Evolutionary conservation across 2,113 vertebrate genomes (phyloP), one percentile per base, ranked within the genome.

Genomic region (Monarcha castaneiventris): DNA sequence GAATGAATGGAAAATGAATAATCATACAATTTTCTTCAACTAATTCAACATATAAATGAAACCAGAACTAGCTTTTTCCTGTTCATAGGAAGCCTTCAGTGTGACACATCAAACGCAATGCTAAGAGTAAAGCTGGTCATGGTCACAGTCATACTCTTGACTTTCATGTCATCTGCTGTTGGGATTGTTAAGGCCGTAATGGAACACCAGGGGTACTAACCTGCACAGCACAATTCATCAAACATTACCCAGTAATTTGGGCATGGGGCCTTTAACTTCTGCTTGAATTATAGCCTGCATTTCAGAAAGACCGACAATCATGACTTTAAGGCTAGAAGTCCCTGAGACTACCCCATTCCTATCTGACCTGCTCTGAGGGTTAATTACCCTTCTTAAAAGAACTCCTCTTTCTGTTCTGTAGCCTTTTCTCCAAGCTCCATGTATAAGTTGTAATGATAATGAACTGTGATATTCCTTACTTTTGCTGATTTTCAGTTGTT

Each of bases 1-100:
- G 87, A 82, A 56, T 55, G 54, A 83, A 85, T 83, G 59, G 63
- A 94, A 93, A 94, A 95, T 46, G 16, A 83, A 77, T 71, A 74
- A 77, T 73, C 75, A 59, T 59, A 81, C 48, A 59, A 62, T 91
- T 91, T 43, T 48, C 39, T 87, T 76, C 71, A 88, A 55, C 33
- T 62, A 77, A 88, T 74, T 90, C 59, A 77, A 63, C 29, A 51
- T n/a, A 73, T 59, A 83, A 90, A 77, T 71, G 19, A 23, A 94
- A 88, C 13, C 78, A 94, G 74, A 94, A 52, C 10, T 35, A 51
- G 30, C 25, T 88, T 85, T 89, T 93, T 48, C 21, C 37, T 85
- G 30, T 39, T 69, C 61, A 43, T 11, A 82, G 29, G 17, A 74
- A 93, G 63, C 35, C 39, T 67, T 76, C 62, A 35, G 37, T 37